Conservation (phyloP, 2,888 invertebrate species). For the Digitonthophagus gazella region DNA sequence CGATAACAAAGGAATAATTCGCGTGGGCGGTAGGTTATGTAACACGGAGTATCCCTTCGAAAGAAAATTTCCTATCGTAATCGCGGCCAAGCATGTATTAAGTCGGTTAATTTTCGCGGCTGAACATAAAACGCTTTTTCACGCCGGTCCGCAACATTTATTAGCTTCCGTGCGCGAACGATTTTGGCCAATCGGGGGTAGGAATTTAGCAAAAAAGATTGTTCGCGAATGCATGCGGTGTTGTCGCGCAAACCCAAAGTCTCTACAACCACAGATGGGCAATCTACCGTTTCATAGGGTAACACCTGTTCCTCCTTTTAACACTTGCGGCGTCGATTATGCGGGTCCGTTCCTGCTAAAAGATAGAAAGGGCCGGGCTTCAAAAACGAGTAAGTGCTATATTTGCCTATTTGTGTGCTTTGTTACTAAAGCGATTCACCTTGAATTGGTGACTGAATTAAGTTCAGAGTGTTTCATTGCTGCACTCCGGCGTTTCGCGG, state of each 20-base stretch:
- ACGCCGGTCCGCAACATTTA: constrained; percentile 29
- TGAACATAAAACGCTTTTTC: constrained; percentile 28
- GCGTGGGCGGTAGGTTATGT: constrained; percentile 32
- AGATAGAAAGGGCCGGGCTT: constrained; percentile 23
- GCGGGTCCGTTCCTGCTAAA: constrained; percentile 32
- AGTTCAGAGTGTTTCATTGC: constrained; percentile 30
- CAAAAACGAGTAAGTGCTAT: constrained; percentile 28
- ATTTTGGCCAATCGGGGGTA: constrained; percentile 24
- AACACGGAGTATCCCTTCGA: constrained; percentile 24
- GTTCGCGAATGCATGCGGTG: constrained; percentile 28
- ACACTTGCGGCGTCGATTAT: constrained; percentile 31
- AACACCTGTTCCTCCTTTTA: constrained; percentile 28
- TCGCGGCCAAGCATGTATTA: constrained; percentile 23
- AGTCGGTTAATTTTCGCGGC: constrained; percentile 25
- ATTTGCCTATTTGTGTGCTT: constrained; percentile 34
- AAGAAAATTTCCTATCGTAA: constrained; percentile 28
- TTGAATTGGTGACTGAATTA: constrained; percentile 32
- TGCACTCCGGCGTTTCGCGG: constrained; percentile 28
- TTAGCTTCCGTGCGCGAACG: constrained; percentile 30
- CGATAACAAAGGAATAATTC: constrained; percentile 25
- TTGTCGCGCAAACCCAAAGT: constrained; percentile 29
- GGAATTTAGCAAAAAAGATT: constrained; percentile 28
- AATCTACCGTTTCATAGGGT: constrained; percentile 28
- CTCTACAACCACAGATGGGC: constrained; percentile 30
- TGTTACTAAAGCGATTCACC: constrained; percentile 31